Conservation (phyloP, 37 sponge, comb jelly and placozoan genomes). For the Diacarnus erythraeanus region DNA sequence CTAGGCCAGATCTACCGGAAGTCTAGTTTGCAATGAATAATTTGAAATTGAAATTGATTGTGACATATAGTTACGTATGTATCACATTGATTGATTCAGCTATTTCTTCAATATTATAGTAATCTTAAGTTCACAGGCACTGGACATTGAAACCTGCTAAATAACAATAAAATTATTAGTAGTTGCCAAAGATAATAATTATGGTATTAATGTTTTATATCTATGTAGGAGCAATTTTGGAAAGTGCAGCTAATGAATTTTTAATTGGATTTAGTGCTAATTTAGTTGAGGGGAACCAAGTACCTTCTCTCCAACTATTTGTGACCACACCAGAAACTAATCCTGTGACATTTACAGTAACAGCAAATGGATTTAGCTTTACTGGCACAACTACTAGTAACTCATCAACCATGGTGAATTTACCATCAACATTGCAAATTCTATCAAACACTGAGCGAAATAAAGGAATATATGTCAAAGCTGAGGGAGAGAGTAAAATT, state of each 20-base stretch:
- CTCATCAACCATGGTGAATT: constrained; percentile 2
- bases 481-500: constrained; percentile 18
- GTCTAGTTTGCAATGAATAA: too few species aligned
- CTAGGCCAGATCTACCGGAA: too few species aligned
- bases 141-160: too few species aligned
- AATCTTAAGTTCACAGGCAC: too few species aligned
- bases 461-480: constrained; percentile 34
- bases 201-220: neutral
- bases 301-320: neutral
- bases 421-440: constrained; percentile 17
- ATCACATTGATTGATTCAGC: too few species aligned
- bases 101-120: too few species aligned
- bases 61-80: too few species aligned
- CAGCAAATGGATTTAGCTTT: neutral
- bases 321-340: constrained; percentile 12
- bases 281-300: neutral
- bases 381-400: constrained; percentile 4
- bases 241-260: constrained; percentile 33
- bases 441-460: constrained; percentile 10
- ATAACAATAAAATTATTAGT: too few species aligned
- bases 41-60: too few species aligned
- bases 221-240: constrained; percentile 1
- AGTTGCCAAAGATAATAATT: too few species aligned
- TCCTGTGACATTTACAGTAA: constrained; percentile 20
- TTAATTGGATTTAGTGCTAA: constrained; percentile 21